phyloP scores from a whole-genome alignment of 2,113 vertebrate genomes.

The Todiramphus chloris region DNA sequence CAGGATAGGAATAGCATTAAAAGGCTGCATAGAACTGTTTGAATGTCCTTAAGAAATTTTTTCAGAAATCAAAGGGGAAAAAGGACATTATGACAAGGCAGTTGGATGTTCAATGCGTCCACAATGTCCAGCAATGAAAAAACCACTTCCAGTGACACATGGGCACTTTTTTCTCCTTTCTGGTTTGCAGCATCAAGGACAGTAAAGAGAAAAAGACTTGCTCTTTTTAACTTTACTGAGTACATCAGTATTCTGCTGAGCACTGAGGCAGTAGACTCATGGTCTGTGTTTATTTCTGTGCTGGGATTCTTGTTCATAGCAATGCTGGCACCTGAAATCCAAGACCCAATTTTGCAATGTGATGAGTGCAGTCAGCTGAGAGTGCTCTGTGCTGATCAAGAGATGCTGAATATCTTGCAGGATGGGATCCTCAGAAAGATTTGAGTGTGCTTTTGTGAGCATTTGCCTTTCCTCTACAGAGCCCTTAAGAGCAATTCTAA shows the following conservation, averaged over 20 bases:
- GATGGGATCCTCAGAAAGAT: slow-evolving; percentile 17
- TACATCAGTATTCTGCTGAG: neutral
- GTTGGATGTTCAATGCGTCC: neutral
- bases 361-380: neutral
- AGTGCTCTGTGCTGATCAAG: slow-evolving; percentile 12
- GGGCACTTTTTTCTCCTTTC: neutral
- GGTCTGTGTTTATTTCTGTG: neutral
- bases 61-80: neutral
- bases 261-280: neutral
- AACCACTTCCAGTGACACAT: neutral
- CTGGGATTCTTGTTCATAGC: neutral
- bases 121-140: neutral
- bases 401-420: neutral
- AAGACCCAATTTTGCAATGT: neutral
- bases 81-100: neutral
- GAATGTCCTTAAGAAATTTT: neutral
- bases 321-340: neutral
- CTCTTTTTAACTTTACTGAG: neutral
- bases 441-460: slow-evolving; percentile 43
- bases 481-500: slow-evolving; percentile 42
- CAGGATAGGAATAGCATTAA: neutral
- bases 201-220: neutral
- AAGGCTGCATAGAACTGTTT: neutral
- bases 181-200: neutral
- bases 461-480: slow-evolving; percentile 26